Conservation (phyloP, 2,888 invertebrate genomes). For the Stratiomys singularior region DNA sequence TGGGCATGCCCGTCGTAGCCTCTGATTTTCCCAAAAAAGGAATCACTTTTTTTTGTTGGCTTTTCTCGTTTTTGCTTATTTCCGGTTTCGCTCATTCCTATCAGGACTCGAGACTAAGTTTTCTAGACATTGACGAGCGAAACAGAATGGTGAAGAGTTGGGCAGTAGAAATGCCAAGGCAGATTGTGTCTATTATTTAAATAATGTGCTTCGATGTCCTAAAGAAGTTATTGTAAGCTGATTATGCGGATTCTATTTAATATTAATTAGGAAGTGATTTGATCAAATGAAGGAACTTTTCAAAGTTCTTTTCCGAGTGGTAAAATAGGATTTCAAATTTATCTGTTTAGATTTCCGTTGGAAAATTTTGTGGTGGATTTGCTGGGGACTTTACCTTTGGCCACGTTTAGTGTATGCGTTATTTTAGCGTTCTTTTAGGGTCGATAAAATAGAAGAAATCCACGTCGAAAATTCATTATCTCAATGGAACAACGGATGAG, state of each 20-base stretch:
- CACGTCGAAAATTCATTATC: too few species aligned
- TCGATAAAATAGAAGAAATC: too few species aligned
- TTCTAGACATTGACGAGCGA: neutral
- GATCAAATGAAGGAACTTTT: neutral
- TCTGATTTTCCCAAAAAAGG: slow-evolving; percentile 4
- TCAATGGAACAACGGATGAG: too few species aligned
- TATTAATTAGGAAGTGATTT: slow-evolving; percentile 9
- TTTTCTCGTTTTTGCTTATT: neutral
- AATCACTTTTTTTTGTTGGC: neutral
- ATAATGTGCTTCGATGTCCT: slow-evolving; percentile 23
- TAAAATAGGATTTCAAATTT: neutral
- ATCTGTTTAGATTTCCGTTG: too few species aligned
- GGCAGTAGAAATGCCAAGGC: neutral
- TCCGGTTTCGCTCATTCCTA: neutral
- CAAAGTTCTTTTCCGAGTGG: too few species aligned
- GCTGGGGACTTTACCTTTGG: too few species aligned
- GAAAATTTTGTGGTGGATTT: too few species aligned
- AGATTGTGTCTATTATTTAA: slow-evolving; percentile 21
- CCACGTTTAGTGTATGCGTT: too few species aligned
- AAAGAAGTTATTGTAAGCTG: slow-evolving; percentile 24
- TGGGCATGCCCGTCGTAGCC: neutral
- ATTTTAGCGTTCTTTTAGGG: too few species aligned
- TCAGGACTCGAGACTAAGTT: neutral
- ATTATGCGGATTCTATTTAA: slow-evolving; percentile 30
- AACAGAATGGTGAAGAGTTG: neutral